A percentile compares a stretch with the other conserved stretches of the same genome.
Evolutionary conservation across 2,888 invertebrate species (phyloP).

Genomic region (Mythimna vitellina): DNA sequence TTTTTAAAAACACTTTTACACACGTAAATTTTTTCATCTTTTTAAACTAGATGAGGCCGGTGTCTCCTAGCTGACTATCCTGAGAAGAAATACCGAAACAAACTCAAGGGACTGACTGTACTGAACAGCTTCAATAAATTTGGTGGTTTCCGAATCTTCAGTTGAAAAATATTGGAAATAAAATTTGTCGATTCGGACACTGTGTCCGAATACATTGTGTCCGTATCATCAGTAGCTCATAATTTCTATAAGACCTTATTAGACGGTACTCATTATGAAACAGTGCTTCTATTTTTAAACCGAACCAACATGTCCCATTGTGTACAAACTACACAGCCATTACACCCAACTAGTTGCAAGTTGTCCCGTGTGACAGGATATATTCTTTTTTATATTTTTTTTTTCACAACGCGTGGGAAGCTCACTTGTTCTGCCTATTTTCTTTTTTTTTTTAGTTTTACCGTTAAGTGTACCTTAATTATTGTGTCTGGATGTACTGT

Average conservation of each 20-base stretch:
- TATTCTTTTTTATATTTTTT: constrained; percentile 33
- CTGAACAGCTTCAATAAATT: no score
- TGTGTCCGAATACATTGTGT: no score
- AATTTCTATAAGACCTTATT: background rate
- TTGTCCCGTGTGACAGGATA: constrained; percentile 65
- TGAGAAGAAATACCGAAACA: no score
- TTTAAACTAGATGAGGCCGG: no score
- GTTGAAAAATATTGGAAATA: no score
- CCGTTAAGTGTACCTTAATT: constrained; percentile 60
- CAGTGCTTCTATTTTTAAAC: constrained; percentile 12
- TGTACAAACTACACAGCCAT: constrained; percentile 20
- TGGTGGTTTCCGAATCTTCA: no score
- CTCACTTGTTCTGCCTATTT: constrained; percentile 48
- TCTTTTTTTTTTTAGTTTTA: constrained; percentile 44
- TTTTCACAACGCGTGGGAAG: constrained; percentile 65
- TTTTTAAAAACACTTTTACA: no score
- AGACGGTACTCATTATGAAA: background rate
- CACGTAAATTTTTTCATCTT: no score
- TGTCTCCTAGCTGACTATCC: no score
- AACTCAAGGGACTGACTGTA: no score
- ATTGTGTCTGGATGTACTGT: constrained; percentile 45
- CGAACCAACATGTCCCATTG: constrained; percentile 20
- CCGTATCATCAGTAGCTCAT: background rate
- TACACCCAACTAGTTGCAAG: constrained; percentile 33
- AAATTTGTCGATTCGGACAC: no score